phyloP scores from a whole-genome alignment of 2,888 invertebrate species.

The Tetrapedia diversipes region DNA sequence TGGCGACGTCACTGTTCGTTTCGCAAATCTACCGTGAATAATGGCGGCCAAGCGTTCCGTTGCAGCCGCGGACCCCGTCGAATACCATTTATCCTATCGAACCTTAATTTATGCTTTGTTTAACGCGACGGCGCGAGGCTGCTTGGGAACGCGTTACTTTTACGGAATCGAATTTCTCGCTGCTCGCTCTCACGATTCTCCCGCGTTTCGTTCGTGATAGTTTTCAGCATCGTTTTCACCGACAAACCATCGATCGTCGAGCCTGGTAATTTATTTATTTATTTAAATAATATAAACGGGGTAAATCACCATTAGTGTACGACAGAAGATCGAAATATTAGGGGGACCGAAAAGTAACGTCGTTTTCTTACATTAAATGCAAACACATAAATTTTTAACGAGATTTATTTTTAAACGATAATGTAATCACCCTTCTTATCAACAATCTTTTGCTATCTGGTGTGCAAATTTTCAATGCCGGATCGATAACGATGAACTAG shows the following conservation, averaged over 20 bases:
- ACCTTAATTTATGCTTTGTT: constrained; percentile 19
- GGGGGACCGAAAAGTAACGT: no score
- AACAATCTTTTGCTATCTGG: no score
- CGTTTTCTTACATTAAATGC: no score
- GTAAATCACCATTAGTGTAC: no score
- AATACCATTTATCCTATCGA: constrained; percentile 23
- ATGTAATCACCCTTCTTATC: no score
- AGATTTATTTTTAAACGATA: no score
- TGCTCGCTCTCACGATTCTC: not conserved
- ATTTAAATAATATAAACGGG: no score
- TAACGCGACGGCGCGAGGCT: constrained; percentile 12
- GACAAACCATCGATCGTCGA: constrained; percentile 34
- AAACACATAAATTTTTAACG: no score
- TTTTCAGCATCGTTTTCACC: constrained; percentile 17
- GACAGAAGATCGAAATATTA: no score
- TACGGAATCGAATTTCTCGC: constrained; percentile 32
- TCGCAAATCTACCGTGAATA: constrained; percentile 42
- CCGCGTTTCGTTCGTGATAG: constrained; percentile 4
- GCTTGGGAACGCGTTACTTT: constrained; percentile 13
- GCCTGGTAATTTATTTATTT: constrained; percentile 21
- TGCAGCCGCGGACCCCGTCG: not conserved
- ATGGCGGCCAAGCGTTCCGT: constrained; percentile 15
- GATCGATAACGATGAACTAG: no score
- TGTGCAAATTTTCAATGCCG: no score
- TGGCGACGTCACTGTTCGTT: constrained; percentile 33